Evolutionary conservation across 2,888 invertebrate genomes (phyloP).

Genomic region (Tenthredo distinguenda): DNA sequence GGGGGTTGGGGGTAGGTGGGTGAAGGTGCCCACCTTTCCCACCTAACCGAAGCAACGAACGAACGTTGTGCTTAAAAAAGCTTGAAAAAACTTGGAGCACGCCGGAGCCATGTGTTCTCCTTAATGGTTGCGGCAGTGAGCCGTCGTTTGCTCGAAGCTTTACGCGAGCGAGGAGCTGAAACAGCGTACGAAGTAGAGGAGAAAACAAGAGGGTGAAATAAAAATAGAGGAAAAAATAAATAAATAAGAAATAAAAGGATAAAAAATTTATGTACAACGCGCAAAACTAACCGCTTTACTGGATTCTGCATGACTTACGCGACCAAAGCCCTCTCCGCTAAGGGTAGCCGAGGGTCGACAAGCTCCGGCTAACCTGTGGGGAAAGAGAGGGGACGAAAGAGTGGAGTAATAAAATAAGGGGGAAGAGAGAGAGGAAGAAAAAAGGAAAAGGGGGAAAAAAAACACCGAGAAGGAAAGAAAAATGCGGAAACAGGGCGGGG

Average conservation of each 20-base stretch:
- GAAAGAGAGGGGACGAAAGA: constrained; percentile 1
- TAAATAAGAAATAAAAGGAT: background rate
- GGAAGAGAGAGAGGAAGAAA: background rate
- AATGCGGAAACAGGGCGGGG: background rate
- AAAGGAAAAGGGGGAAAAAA: background rate
- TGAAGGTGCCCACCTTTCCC: background rate
- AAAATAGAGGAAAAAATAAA: background rate
- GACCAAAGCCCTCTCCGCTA: background rate
- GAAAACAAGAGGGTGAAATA: constrained; percentile 30
- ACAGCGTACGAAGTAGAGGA: background rate
- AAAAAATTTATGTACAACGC: background rate
- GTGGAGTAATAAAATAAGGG: background rate
- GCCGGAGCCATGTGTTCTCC: constrained; percentile 65
- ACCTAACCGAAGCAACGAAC: background rate
- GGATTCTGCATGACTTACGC: constrained; percentile 1
- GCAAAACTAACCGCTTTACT: constrained; percentile 10
- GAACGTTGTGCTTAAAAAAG: constrained; percentile 68
- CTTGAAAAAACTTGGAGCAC: constrained; percentile 64
- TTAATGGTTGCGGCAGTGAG: constrained; percentile 65
- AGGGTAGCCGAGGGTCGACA: background rate
- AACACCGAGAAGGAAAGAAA: background rate
- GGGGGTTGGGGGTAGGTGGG: background rate
- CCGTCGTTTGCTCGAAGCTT: constrained; percentile 6
- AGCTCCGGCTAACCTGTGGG: background rate
- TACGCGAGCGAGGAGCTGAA: background rate